Percentiles rank a stretch among this genome's conserved stretches.
Evolutionary conservation across 2,797 vertebrate species (phyloP).

Genomic region (Holocentrus rufus): DNA sequence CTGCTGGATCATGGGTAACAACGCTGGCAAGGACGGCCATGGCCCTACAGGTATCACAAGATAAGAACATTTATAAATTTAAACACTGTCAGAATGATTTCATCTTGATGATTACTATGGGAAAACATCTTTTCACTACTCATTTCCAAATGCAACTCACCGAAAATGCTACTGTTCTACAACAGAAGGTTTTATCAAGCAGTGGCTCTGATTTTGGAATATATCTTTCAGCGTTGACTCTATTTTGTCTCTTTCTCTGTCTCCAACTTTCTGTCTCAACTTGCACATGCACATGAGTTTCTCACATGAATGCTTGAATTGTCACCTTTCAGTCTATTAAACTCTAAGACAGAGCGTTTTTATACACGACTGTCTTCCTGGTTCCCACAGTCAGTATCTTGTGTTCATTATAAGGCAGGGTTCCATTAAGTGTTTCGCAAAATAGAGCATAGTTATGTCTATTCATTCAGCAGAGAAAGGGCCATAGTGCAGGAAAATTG

Average conservation of each 20-base stretch:
- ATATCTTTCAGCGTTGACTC: background rate
- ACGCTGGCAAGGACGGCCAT: slow-evolving; percentile 61
- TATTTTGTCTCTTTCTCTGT: background rate
- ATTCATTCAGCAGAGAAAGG: background rate
- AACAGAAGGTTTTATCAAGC: too few relatives aligned
- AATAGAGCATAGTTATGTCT: background rate
- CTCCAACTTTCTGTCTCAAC: background rate
- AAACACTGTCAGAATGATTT: background rate
- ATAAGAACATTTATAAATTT: background rate
- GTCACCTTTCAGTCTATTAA: slow-evolving; percentile 2
- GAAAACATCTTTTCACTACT: too few relatives aligned
- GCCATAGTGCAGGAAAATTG: background rate
- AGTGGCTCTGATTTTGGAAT: too few relatives aligned
- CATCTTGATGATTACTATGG: background rate
- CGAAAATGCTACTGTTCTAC: too few relatives aligned
- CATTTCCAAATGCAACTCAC: too few relatives aligned
- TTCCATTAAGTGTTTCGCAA: background rate
- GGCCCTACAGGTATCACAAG: slow-evolving; percentile 58
- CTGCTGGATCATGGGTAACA: slow-evolving; percentile 75
- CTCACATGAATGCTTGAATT: background rate
- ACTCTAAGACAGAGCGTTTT: background rate
- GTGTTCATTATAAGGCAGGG: background rate
- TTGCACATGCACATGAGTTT: background rate
- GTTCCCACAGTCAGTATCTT: background rate
- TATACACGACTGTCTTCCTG: slow-evolving; percentile 36